Percentiles rank a stretch among this genome's conserved stretches.
Evolutionary conservation across 2,797 vertebrate genomes (phyloP).

Genomic region (Pseudochromis fuscus): DNA sequence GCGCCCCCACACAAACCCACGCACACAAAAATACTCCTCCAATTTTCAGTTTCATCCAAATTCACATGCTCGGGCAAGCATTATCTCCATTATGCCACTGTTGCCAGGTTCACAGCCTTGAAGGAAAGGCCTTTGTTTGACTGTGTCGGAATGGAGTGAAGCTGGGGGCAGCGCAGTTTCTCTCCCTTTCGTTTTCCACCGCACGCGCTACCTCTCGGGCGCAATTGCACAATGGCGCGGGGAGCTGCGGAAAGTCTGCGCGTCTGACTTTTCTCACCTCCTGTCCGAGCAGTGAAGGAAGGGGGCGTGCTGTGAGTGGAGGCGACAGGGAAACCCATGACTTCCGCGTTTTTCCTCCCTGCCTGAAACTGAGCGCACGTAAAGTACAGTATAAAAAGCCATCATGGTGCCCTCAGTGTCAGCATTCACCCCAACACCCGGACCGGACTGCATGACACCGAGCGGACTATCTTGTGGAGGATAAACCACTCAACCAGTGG

Average conservation of each 20-base stretch:
- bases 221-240: conserved; percentile 62
- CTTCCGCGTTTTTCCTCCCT: conserved; percentile 78
- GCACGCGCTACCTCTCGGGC: background rate
- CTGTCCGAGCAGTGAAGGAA: background rate
- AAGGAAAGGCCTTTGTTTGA: background rate
- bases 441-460: background rate
- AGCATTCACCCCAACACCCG: conserved; percentile 9
- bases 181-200: conserved; percentile 72
- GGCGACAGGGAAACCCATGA: conserved; percentile 80
- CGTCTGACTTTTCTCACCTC: conserved; percentile 47
- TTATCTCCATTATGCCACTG: conserved; percentile 35
- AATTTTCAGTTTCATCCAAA: background rate
- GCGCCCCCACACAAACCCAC: background rate
- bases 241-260: conserved; percentile 64
- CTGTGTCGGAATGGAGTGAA: conserved; percentile 46
- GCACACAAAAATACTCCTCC: background rate
- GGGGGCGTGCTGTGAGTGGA: conserved; percentile 29
- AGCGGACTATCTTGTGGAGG: conserved; percentile 25
- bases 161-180: background rate
- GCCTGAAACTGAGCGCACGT: conserved; percentile 18
- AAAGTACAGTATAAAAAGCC: conserved; percentile 50
- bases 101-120: background rate
- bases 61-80: background rate
- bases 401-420: background rate
- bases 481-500: background rate